Percentiles rank a stretch among this genome's conserved stretches.
phyloP scores from a whole-genome alignment of 2,888 invertebrate genomes.

The Erebia aethiops region DNA sequence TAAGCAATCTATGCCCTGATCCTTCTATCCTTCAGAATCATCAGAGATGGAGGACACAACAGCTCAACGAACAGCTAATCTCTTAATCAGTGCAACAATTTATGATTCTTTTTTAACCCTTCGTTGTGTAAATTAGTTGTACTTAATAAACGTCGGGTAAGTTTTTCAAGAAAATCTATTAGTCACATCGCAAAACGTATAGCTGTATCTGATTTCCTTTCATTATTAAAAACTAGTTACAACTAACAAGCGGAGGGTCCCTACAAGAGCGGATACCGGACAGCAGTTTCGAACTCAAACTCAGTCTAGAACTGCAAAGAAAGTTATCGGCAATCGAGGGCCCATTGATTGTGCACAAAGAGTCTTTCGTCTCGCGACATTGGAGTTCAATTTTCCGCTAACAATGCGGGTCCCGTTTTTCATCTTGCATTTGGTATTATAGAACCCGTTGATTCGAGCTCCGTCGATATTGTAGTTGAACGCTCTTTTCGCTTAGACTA shows the following conservation, averaged over 20 bases:
- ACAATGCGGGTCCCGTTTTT: slow-evolving; percentile 75
- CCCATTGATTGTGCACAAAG: slow-evolving; percentile 79
- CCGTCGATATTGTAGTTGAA: slow-evolving; percentile 52
- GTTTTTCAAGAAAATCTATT: no score
- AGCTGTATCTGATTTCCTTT: slow-evolving; percentile 37
- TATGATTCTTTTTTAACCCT: no score
- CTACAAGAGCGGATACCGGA: slow-evolving; percentile 54
- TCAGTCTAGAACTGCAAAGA: slow-evolving; percentile 63
- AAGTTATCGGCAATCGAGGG: slow-evolving; percentile 78
- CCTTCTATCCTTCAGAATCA: no score
- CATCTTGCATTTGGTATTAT: slow-evolving; percentile 74
- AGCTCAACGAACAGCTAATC: no score
- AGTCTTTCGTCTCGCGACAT: slow-evolving; percentile 73
- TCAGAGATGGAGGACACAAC: no score
- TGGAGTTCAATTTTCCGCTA: slow-evolving; percentile 75
- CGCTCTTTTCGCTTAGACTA: slow-evolving; percentile 41
- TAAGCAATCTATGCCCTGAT: no score
- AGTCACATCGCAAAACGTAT: slow-evolving; percentile 14
- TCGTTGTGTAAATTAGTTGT: no score
- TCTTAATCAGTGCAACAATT: no score
- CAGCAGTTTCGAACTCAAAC: slow-evolving; percentile 63
- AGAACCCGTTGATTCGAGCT: slow-evolving; percentile 64
- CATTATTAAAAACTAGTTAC: slow-evolving; percentile 40
- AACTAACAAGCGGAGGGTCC: slow-evolving; percentile 38
- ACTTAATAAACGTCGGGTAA: no score